Conservation (phyloP, 2,797 vertebrate genomes). For the Pangasius djambal region DNA sequence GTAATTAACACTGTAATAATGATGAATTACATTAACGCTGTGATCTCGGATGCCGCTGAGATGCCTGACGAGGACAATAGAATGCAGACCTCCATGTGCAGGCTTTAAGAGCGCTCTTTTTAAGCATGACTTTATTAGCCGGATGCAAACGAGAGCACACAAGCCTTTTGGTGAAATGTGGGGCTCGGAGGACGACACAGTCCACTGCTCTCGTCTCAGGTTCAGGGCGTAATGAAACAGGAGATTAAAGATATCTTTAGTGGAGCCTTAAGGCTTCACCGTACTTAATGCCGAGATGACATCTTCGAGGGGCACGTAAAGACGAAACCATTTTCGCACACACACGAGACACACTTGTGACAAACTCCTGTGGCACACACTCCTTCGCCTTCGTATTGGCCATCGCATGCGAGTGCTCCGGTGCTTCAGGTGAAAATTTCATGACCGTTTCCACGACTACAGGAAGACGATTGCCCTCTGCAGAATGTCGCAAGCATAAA, state of each 20-base stretch:
- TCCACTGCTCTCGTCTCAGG: not conserved
- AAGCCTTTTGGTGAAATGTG: not conserved
- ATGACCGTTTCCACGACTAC: no score
- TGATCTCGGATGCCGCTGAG: not conserved
- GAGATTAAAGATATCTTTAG: not conserved
- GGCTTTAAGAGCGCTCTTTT: not conserved
- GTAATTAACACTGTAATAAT: not conserved
- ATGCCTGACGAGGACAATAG: not conserved
- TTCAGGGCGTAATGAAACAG: not conserved
- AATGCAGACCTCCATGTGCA: not conserved
- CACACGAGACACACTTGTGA: no score
- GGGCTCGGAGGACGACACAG: not conserved
- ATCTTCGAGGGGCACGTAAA: no score
- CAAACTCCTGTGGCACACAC: no score
- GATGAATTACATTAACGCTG: not conserved
- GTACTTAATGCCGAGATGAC: not conserved
- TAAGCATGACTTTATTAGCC: not conserved
- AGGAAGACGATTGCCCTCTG: not conserved
- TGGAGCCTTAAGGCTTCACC: not conserved
- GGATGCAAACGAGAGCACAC: not conserved
- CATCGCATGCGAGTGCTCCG: not conserved
- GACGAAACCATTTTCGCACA: no score
- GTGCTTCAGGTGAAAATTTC: not conserved
- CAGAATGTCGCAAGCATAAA: not conserved
- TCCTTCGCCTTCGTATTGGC: no score